A percentile compares a stretch with the other conserved stretches of the same genome.
Evolutionary conservation across 2,888 invertebrate genomes (phyloP).

Genomic region (Quadroppia sp.): DNA sequence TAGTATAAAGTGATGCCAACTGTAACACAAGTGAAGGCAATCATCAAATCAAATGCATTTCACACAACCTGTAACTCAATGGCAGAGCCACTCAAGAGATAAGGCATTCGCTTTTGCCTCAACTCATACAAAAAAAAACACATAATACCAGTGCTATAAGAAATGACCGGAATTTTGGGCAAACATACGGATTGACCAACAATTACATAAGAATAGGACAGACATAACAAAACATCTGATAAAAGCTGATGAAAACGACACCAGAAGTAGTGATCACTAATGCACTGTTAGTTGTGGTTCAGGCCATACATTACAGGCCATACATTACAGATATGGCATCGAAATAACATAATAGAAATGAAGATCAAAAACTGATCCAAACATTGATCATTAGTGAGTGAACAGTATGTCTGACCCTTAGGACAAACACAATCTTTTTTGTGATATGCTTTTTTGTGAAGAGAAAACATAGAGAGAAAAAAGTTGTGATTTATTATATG

Average conservation of each 20-base stretch:
- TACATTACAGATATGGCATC: slow-evolving; percentile 8
- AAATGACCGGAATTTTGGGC: slow-evolving; percentile 17
- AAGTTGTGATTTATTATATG: neutral
- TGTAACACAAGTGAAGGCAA: slow-evolving; percentile 11
- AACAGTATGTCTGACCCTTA: slow-evolving; percentile 9
- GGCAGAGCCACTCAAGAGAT: neutral
- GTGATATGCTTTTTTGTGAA: neutral
- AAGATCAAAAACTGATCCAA: neutral
- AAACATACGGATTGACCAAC: neutral
- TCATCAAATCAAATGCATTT: slow-evolving; percentile 21
- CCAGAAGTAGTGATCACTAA: no score
- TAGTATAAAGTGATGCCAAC: slow-evolving; percentile 10
- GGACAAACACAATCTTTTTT: slow-evolving; percentile 22
- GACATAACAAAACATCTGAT: slow-evolving; percentile 11
- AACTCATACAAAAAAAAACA: slow-evolving; percentile 9
- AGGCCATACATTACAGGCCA: neutral
- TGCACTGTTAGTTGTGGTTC: neutral
- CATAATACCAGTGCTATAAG: neutral
- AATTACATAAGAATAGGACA: slow-evolving; percentile 7
- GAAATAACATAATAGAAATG: neutral
- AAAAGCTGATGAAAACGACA: neutral
- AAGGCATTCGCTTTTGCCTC: neutral
- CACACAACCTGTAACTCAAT: slow-evolving; percentile 21
- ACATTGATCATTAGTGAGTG: slow-evolving; percentile 23
- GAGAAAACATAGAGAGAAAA: neutral